Percentiles rank a stretch among this genome's conserved stretches.
These are phyloP conservation scores for Mesochorus sp. DNA, from an alignment of 2,888 invertebrate genomes.

Conservation along the genomic window DNA sequence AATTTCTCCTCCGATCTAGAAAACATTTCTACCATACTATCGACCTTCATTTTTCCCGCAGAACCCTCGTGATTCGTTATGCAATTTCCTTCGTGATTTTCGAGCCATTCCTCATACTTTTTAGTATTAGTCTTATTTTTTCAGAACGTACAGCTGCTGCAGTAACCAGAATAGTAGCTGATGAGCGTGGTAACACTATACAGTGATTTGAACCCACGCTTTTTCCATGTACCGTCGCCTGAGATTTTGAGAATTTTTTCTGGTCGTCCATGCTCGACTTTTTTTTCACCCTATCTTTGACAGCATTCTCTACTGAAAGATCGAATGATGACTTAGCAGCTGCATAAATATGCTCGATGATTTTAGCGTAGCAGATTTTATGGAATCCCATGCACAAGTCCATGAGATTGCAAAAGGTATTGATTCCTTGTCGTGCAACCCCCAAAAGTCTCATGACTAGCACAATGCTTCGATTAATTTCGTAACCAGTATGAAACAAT, in stretches of 20 bases:
- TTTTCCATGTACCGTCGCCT: no score
- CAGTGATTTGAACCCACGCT: no score
- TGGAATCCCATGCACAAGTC: slow-evolving; percentile 34
- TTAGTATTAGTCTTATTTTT: no score
- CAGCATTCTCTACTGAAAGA: slow-evolving; percentile 55
- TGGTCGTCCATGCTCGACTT: slow-evolving; percentile 44
- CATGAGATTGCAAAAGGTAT: slow-evolving; percentile 61
- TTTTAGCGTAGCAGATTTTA: slow-evolving; percentile 35
- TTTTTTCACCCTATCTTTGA: slow-evolving; percentile 49
- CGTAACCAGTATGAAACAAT: slow-evolving; percentile 63
- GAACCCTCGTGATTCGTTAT: neutral
- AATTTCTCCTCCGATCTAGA: neutral
- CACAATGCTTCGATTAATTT: slow-evolving; percentile 67
- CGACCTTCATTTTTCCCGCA: neutral
- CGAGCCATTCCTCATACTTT: no score
- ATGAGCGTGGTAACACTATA: no score
- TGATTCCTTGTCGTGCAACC: slow-evolving; percentile 58
- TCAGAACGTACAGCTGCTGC: no score
- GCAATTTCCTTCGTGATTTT: no score
- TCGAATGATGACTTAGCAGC: slow-evolving; percentile 51
- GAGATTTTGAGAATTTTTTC: slow-evolving; percentile 29
- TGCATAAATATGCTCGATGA: slow-evolving; percentile 33
- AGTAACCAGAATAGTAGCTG: no score
- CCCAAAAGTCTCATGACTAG: slow-evolving; percentile 50
- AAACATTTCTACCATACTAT: neutral